phyloP scores from a whole-genome alignment of 2,888 invertebrate species.

The Bellardia bayeri region DNA sequence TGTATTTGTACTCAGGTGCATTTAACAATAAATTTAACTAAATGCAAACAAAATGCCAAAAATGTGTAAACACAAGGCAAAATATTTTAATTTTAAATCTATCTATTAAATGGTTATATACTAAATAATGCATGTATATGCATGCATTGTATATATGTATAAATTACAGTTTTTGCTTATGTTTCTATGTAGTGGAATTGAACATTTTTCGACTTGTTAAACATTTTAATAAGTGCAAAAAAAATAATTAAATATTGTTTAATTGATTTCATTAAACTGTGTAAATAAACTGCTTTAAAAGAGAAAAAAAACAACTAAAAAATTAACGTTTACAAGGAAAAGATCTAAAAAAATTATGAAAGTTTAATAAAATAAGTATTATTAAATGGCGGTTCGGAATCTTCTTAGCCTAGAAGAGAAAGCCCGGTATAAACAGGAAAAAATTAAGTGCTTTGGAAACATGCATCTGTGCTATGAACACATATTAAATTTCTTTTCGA shows the following conservation, averaged over 20 bases:
- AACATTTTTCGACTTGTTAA: conserved; percentile 14
- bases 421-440: no score
- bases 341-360: background rate
- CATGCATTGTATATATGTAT: background rate
- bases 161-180: background rate
- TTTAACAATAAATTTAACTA: conserved; percentile 48
- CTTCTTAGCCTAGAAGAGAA: no score
- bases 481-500: no score
- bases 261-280: background rate
- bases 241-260: background rate
- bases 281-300: background rate
- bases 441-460: no score
- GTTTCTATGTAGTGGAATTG: background rate
- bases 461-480: no score
- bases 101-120: conserved; percentile 29
- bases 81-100: conserved; percentile 44
- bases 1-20: conserved; percentile 46
- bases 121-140: conserved; percentile 5
- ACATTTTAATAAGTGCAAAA: background rate
- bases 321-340: background rate
- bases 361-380: no score
- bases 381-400: no score
- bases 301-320: background rate
- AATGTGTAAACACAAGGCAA: conserved; percentile 45
- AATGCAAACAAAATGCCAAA: conserved; percentile 59